phyloP scores from a whole-genome alignment of 2,113 vertebrate genomes.

The Hassar affinis region DNA sequence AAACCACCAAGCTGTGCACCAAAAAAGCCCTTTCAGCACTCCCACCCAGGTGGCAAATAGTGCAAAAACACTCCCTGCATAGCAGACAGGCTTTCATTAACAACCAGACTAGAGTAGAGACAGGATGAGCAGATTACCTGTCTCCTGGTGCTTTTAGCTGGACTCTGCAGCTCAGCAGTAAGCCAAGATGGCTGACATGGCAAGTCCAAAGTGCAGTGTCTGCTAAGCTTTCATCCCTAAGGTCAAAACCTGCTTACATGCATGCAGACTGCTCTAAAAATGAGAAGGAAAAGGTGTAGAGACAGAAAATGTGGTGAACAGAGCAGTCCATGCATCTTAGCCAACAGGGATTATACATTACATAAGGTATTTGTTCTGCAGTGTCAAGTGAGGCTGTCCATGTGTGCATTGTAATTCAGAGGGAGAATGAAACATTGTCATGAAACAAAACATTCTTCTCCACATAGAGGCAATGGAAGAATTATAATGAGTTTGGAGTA shows the following conservation, averaged over 20 bases:
- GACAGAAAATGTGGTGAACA: background rate
- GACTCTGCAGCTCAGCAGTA: constrained; percentile 19
- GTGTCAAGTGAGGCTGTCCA: constrained; percentile 1
- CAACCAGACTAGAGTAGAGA: constrained; percentile 2
- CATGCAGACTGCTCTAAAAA: constrained; percentile 1
- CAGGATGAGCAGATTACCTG: background rate
- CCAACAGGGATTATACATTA: constrained; percentile 40
- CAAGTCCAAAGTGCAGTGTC: constrained; percentile 22
- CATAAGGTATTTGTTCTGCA: constrained; percentile 20
- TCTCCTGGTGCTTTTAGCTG: constrained; percentile 15
- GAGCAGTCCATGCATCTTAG: constrained; percentile 22
- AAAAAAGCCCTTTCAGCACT: constrained; percentile 13
- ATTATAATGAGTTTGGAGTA: constrained; percentile 41
- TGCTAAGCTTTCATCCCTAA: constrained; percentile 23
- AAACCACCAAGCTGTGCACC: background rate
- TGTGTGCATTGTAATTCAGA: constrained; percentile 38
- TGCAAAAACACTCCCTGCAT: constrained; percentile 14
- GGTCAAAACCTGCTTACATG: constrained; percentile 12
- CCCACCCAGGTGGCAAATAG: constrained; percentile 27
- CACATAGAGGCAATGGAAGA: constrained; percentile 13
- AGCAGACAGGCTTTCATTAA: constrained; percentile 35
- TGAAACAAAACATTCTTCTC: constrained; percentile 11
- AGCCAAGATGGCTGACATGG: constrained; percentile 29
- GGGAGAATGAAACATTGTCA: background rate
- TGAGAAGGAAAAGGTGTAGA: background rate